These are phyloP conservation scores for Aphelinus certus DNA, from an alignment of 1,140 invertebrate genomes.

Conservation along the genomic window DNA sequence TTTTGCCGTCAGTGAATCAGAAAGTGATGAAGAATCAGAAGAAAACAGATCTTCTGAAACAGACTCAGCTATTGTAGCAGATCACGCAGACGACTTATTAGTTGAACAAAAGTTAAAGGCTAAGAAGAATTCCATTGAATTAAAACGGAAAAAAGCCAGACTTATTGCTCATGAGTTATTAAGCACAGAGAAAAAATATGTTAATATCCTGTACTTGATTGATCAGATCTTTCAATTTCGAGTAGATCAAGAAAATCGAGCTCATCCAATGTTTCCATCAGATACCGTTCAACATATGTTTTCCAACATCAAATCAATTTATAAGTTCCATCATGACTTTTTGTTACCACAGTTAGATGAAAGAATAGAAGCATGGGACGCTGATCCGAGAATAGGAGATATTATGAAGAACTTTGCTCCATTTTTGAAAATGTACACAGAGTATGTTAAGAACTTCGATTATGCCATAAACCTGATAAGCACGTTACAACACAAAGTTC, in stretches of 20 bases:
- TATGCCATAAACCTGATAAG: constrained; percentile 71
- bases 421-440: constrained; percentile 79
- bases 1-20: constrained; percentile 62
- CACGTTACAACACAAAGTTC: constrained; percentile 71
- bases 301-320: constrained; percentile 67
- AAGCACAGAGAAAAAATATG: constrained; percentile 77
- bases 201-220: constrained; percentile 75
- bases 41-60: constrained; percentile 57
- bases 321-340: constrained; percentile 75
- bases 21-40: constrained; percentile 63
- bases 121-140: constrained; percentile 45
- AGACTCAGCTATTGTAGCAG: constrained; percentile 48
- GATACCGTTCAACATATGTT: constrained; percentile 62
- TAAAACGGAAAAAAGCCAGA: constrained; percentile 63
- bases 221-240: constrained; percentile 73
- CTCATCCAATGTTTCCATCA: constrained; percentile 64
- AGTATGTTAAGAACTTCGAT: constrained; percentile 79
- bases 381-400: constrained; percentile 73
- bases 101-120: constrained; percentile 43
- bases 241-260: constrained; percentile 64
- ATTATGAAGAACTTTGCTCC: constrained; percentile 81
- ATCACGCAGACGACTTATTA: constrained; percentile 46
- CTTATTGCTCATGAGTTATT: constrained; percentile 76
- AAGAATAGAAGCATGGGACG: constrained; percentile 72
- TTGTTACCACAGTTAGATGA: constrained; percentile 73